Percentiles rank a stretch among this genome's conserved stretches.
Conservation (phyloP, 2,888 invertebrate genomes). For the Cinara cedri region DNA sequence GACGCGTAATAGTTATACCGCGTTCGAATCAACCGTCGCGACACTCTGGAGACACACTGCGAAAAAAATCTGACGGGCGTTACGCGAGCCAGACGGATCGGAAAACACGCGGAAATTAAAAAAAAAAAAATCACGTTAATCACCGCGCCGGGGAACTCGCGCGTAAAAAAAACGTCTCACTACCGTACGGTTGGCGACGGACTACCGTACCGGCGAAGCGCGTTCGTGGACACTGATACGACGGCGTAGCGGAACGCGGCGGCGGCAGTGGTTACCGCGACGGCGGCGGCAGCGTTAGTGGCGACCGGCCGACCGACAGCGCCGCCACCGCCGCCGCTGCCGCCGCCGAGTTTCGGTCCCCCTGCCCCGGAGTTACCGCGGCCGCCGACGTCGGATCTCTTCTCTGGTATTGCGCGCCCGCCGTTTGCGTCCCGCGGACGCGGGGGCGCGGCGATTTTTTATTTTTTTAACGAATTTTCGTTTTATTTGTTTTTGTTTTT, state of each 20-base stretch:
- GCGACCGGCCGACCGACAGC: conserved; percentile 6
- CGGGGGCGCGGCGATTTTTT: background rate
- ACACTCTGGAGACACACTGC: no score
- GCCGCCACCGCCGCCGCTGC: conserved; percentile 8
- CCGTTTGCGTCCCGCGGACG: background rate
- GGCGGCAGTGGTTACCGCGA: background rate
- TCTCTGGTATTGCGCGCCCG: background rate
- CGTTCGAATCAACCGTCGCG: no score
- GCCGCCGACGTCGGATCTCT: no score
- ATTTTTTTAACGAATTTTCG: background rate
- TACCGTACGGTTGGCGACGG: conserved; percentile 1
- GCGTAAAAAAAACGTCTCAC: background rate
- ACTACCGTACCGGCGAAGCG: conserved; percentile 35
- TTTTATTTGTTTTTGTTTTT: background rate
- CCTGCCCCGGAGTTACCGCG: background rate
- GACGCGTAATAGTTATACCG: no score
- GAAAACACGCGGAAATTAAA: background rate
- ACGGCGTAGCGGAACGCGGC: background rate
- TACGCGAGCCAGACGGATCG: no score
- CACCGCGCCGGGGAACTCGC: background rate
- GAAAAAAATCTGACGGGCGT: background rate
- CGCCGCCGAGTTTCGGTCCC: background rate
- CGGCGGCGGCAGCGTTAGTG: background rate
- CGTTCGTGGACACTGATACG: conserved; percentile 43
- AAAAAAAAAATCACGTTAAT: conserved; percentile 5